Conservation (phyloP, 2,888 invertebrate species). For the Cabera pusaria region DNA sequence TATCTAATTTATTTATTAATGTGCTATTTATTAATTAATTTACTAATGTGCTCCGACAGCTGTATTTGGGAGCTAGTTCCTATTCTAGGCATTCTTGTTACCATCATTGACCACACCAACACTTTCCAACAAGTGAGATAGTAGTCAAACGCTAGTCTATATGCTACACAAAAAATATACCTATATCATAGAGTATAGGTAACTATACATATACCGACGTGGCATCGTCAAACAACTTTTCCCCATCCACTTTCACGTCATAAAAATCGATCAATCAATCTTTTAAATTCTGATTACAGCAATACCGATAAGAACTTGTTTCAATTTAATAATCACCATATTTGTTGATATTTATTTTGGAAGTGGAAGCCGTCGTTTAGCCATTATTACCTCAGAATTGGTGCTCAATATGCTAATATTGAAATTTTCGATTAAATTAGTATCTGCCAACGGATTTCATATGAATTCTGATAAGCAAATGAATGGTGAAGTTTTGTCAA, state of each 20-base stretch:
- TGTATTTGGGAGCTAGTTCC: too few relatives aligned
- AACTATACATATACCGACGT: too few relatives aligned
- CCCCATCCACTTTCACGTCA: conserved; percentile 18
- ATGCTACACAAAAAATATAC: too few relatives aligned
- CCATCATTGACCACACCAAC: too few relatives aligned
- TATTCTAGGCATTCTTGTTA: too few relatives aligned
- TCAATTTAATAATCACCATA: conserved; percentile 11
- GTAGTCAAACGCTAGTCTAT: too few relatives aligned
- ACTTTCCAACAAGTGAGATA: too few relatives aligned
- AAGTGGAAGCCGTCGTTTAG: conserved; percentile 22
- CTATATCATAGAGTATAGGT: too few relatives aligned
- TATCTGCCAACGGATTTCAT: conserved; percentile 19
- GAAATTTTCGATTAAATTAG: conserved; percentile 27
- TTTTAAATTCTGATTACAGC: conserved; percentile 11
- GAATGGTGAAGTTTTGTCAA: conserved; percentile 18
- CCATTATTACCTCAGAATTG: conserved; percentile 26
- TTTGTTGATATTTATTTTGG: conserved; percentile 26
- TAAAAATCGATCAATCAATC: conserved; percentile 20
- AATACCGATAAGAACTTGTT: conserved; percentile 19
- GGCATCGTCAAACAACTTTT: conserved; percentile 15
- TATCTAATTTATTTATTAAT: too few relatives aligned
- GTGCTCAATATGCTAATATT: conserved; percentile 30
- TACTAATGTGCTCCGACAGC: too few relatives aligned
- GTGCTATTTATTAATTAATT: too few relatives aligned
- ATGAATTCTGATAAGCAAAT: conserved; percentile 27